Conservation (phyloP, 1,140 invertebrate species). For the Drosophila triauraria region DNA sequence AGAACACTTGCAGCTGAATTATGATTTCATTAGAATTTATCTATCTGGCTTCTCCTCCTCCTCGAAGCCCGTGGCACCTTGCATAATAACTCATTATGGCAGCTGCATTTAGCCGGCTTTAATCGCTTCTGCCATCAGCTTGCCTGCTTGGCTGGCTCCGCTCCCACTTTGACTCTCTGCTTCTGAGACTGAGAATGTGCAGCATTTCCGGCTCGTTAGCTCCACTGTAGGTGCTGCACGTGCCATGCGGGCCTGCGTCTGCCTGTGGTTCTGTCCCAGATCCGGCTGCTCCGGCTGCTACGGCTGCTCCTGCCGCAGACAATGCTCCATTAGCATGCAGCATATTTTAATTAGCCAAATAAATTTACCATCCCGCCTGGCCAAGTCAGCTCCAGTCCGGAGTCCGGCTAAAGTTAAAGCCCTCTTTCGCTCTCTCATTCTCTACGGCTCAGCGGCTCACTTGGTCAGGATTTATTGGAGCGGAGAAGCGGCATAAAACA, state of each 20-base stretch:
- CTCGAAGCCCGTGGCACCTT: conserved; percentile 18
- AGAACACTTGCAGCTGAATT: conserved; percentile 47
- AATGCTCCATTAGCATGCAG: conserved; percentile 80
- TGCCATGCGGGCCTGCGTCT: conserved; percentile 38
- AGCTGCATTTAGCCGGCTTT: conserved; percentile 56
- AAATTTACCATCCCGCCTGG: conserved; percentile 68
- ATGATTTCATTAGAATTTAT: conserved; percentile 52
- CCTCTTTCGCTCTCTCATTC: conserved; percentile 9
- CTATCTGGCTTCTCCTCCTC: background rate
- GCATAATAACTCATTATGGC: conserved; percentile 49
- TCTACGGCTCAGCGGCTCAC: conserved; percentile 3
- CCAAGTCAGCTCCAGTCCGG: background rate
- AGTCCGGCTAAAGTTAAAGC: conserved; percentile 46
- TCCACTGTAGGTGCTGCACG: conserved; percentile 40
- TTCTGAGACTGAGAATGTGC: conserved; percentile 72
- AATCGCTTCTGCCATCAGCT: conserved; percentile 67
- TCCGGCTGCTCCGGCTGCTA: conserved; percentile 21
- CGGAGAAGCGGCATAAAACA: conserved; percentile 29
- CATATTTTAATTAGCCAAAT: conserved; percentile 82
- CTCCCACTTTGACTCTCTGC: conserved; percentile 18
- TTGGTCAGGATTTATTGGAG: conserved; percentile 60
- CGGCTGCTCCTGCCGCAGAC: conserved; percentile 48
- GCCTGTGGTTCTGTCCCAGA: conserved; percentile 34
- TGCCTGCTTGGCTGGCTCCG: conserved; percentile 20
- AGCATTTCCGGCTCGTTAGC: conserved; percentile 80